These are phyloP conservation scores for Scrobipalpa atriplicella DNA, from an alignment of 2,888 invertebrate genomes.

Conservation along the genomic window DNA sequence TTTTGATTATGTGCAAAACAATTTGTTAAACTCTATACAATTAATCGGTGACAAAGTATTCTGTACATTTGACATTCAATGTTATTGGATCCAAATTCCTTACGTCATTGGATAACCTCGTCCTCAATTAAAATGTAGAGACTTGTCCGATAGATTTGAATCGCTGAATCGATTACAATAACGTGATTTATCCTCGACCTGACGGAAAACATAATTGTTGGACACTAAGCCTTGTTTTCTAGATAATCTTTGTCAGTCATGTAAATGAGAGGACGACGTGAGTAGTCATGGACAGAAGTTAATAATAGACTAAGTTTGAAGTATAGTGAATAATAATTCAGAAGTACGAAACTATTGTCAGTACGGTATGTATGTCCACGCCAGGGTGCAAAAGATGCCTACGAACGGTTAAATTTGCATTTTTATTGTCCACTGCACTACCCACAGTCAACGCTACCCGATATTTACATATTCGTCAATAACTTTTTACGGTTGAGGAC, in stretches of 20 bases:
- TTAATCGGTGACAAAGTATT: too few relatives aligned
- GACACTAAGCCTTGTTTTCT: background rate
- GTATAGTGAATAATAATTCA: background rate
- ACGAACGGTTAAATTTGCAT: conserved; percentile 51
- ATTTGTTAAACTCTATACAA: too few relatives aligned
- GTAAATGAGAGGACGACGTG: background rate
- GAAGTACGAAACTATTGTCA: background rate
- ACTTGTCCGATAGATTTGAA: background rate
- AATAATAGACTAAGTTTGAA: background rate
- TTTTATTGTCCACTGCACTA: conserved; percentile 50
- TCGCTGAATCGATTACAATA: background rate
- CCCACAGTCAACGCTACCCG: background rate
- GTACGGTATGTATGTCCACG: background rate
- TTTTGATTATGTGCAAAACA: too few relatives aligned
- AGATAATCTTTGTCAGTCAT: background rate
- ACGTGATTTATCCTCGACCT: background rate
- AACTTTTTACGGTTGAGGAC: background rate
- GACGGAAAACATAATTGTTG: background rate
- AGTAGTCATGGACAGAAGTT: background rate
- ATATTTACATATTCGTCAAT: conserved; percentile 2
- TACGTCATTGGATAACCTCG: background rate
- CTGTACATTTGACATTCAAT: background rate
- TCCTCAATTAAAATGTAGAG: background rate
- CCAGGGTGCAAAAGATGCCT: background rate
- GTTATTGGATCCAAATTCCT: background rate